phyloP scores from a whole-genome alignment of 2,113 vertebrate genomes.

The Emydura subglobosa region DNA sequence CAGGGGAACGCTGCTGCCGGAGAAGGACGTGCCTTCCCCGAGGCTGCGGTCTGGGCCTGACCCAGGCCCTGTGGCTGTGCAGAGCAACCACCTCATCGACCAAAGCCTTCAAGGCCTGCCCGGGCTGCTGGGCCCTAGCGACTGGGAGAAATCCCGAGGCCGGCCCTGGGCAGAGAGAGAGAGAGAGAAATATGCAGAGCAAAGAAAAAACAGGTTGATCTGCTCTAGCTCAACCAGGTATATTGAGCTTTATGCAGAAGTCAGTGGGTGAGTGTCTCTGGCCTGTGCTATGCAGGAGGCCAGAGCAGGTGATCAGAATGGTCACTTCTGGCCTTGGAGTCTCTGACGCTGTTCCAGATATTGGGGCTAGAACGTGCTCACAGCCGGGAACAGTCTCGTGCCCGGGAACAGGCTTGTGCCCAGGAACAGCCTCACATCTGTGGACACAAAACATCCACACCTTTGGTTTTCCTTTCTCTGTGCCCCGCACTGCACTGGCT shows the following conservation, averaged over 20 bases:
- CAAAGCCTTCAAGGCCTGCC: too few relatives aligned
- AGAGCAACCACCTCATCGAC: too few relatives aligned
- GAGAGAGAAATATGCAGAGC: not conserved
- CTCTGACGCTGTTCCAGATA: not conserved
- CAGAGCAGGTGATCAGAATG: not conserved
- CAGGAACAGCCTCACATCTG: not conserved
- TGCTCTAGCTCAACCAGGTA: not conserved
- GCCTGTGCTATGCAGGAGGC: not conserved
- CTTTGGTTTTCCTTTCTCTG: not conserved
- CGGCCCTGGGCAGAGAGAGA: not conserved
- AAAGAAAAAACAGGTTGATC: not conserved
- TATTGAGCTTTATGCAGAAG: not conserved
- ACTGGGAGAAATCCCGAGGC: not conserved
- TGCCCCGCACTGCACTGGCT: not conserved
- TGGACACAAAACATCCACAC: not conserved
- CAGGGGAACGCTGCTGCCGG: too few relatives aligned
- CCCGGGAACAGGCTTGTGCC: too few relatives aligned
- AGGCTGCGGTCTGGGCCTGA: too few relatives aligned
- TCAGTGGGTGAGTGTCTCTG: not conserved
- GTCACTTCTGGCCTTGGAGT: not conserved
- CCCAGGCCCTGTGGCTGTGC: too few relatives aligned
- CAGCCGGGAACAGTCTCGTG: too few relatives aligned
- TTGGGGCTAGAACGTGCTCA: not conserved
- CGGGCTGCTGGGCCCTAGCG: too few relatives aligned
- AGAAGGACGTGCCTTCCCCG: too few relatives aligned